Conservation (phyloP, 2,113 vertebrate species). For the Catagonus wagneri region DNA sequence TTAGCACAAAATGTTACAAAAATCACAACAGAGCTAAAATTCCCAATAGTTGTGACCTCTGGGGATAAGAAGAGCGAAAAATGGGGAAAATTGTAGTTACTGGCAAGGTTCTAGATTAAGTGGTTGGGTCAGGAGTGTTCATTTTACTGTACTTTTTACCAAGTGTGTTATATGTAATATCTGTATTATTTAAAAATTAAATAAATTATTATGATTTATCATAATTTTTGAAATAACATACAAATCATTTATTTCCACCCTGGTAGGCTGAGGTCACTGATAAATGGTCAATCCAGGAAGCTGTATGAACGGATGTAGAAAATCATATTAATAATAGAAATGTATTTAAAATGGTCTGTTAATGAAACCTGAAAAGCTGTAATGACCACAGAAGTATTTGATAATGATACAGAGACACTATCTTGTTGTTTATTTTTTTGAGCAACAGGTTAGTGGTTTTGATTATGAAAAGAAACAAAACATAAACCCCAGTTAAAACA, state of each 20-base stretch:
- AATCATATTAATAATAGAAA: background rate
- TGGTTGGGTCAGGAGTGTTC: background rate
- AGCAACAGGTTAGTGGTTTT: background rate
- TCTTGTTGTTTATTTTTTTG: background rate
- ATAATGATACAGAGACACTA: background rate
- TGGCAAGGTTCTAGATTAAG: background rate
- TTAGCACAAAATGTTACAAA: background rate
- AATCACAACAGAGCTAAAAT: background rate
- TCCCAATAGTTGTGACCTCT: background rate
- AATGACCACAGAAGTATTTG: background rate
- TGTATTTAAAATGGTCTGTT: background rate
- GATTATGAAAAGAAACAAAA: background rate
- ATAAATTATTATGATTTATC: background rate
- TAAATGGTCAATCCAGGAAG: background rate
- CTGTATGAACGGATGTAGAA: background rate
- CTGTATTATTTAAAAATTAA: background rate
- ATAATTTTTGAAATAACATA: background rate
- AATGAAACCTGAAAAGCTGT: background rate
- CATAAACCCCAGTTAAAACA: background rate
- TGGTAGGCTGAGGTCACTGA: background rate
- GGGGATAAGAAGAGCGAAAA: background rate
- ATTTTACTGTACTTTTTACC: background rate
- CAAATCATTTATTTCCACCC: background rate
- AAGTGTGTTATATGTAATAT: background rate
- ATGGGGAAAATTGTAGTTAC: background rate